Conservation (phyloP, 2,888 invertebrate species). For the Pristionchus arcanus region DNA sequence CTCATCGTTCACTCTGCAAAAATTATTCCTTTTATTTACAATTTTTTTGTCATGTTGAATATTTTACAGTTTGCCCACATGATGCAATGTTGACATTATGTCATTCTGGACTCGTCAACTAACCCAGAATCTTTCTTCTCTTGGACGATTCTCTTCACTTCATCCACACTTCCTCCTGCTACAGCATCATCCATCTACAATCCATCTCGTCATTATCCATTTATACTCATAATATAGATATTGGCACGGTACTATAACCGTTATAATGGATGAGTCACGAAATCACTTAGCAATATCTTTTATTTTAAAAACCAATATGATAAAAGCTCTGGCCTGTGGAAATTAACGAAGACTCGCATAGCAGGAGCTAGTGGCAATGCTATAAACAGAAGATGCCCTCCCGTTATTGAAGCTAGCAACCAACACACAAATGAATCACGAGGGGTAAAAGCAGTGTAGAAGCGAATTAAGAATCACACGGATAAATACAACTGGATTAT, state of each 20-base stretch:
- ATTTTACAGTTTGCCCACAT: neutral
- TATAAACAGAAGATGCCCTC: neutral
- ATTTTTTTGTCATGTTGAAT: too few species aligned
- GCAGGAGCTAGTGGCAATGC: neutral
- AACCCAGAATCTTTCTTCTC: conserved; percentile 23
- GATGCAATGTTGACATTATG: neutral
- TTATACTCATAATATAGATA: neutral
- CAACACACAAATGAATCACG: conserved; percentile 10
- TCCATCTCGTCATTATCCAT: neutral
- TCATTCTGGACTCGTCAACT: neutral
- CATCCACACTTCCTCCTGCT: conserved; percentile 27
- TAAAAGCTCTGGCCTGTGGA: conserved; percentile 19
- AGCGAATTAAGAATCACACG: conserved; percentile 36
- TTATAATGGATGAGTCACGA: neutral
- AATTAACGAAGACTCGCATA: neutral
- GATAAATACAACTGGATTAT: neutral
- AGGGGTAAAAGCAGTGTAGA: neutral
- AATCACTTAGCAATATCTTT: neutral
- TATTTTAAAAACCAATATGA: neutral
- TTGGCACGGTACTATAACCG: neutral
- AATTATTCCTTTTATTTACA: too few species aligned
- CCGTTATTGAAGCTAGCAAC: conserved; percentile 15
- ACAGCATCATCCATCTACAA: conserved; percentile 49
- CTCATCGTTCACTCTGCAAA: conserved; percentile 27
- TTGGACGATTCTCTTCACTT: neutral